phyloP scores from a whole-genome alignment of 2,113 vertebrate genomes.

The Elgaria multicarinata region DNA sequence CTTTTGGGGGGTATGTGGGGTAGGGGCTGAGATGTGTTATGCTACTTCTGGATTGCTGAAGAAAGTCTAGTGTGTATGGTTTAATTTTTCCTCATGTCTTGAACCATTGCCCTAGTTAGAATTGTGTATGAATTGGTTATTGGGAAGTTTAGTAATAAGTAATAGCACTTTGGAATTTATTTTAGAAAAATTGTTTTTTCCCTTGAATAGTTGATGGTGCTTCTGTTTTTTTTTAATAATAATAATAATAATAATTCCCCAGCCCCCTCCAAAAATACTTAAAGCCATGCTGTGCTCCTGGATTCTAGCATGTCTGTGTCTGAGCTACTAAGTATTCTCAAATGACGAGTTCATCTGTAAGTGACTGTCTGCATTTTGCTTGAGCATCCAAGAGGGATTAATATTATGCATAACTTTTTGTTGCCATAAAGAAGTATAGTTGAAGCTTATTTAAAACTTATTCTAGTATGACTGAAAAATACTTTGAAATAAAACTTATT shows the following conservation, averaged over 20 bases:
- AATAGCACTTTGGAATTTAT: not conserved
- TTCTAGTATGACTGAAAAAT: conserved; percentile 11
- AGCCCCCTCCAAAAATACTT: not conserved
- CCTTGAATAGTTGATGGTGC: not conserved
- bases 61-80: not conserved
- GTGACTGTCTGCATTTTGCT: not conserved
- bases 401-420: not conserved
- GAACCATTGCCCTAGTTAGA: not conserved
- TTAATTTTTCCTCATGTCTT: not conserved
- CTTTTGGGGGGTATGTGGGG: no score
- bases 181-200: not conserved
- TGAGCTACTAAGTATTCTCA: not conserved
- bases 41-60: not conserved
- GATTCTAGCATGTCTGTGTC: not conserved
- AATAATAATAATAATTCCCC: no score
- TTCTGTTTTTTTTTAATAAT: no score
- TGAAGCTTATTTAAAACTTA: not conserved
- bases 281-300: not conserved
- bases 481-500: not conserved
- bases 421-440: not conserved
- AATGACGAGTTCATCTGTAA: not conserved
- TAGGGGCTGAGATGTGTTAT: not conserved
- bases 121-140: not conserved
- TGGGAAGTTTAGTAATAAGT: not conserved
- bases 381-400: not conserved